Base-by-base conservation (phyloP, 2,797 vertebrate genomes). In the Ceryle rudis region DNA sequence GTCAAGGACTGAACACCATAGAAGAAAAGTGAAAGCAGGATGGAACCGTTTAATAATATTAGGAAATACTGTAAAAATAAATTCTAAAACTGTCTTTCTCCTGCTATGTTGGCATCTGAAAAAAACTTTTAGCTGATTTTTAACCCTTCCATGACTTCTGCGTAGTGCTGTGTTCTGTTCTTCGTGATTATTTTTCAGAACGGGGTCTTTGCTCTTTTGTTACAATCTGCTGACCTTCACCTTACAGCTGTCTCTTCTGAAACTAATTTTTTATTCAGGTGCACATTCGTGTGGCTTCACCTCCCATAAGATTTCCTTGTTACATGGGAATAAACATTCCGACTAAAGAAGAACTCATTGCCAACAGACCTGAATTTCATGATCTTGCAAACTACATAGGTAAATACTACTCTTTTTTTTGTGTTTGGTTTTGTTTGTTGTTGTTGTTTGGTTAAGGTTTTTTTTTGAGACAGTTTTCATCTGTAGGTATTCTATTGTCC, bases 281-380 rank as follows among this genome's bases (percentile, higher is more conserved):
- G 61, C 99, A 99, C 47, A 99, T 99, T 95, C 98, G 99, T 69
- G 99, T 99, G 41, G 99, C 99, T 75, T 99, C 99, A 70, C 99
- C 99, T 62, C 99, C 99, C 3, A 99, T 99, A 97, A 98, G 94
- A 96, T 98, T 98, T 91, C 99, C 99, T 10, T 99, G 99, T 96
- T 99, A 99, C 97, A 99, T 99, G 99, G 99, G 99, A 91, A 99
- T 99, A 97, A 99, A 99, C 93, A 99, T 99, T 95, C 99, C 99
- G 86, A 99, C 99, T 74, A 99, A 99, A 98, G 99, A 99, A 97
- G 99, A 99, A 97, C 99, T 99, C 65, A 99, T 99, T 70, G 99
- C 99, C 92, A 99, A 99, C 97, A 99, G 97, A 96, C 99, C 99
- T 21, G 99, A 99, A 98, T 99, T 99, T 96, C 96, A 97, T 81